phyloP scores from a whole-genome alignment of 1,140 invertebrate genomes.

The Pogonomyrmex barbatus region DNA sequence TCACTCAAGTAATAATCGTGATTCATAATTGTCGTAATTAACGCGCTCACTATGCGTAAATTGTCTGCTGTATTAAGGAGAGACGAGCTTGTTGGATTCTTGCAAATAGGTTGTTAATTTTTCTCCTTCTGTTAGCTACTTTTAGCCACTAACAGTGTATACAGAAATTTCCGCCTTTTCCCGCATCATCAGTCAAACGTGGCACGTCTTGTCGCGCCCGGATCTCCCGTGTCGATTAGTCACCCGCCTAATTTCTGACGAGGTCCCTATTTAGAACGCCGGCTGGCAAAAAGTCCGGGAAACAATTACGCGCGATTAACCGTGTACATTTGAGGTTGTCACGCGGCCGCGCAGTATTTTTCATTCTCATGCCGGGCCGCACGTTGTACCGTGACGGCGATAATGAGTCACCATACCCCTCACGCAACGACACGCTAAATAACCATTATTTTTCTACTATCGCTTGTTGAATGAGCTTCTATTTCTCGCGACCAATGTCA shows the following conservation, averaged over 20 bases:
- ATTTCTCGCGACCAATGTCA: conserved; percentile 17
- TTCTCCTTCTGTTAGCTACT: conserved; percentile 30
- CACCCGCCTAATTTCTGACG: conserved; percentile 68
- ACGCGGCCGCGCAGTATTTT: conserved; percentile 63
- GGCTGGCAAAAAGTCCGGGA: conserved; percentile 59
- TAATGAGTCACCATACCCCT: conserved; percentile 68
- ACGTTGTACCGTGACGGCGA: conserved; percentile 61
- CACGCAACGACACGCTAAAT: conserved; percentile 68
- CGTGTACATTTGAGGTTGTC: conserved; percentile 50
- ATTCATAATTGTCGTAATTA: neutral
- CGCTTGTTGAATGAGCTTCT: conserved; percentile 54
- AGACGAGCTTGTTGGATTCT: conserved; percentile 11
- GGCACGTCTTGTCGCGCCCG: conserved; percentile 14
- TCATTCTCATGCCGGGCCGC: conserved; percentile 50
- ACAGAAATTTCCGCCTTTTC: conserved; percentile 68
- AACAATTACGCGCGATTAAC: conserved; percentile 67
- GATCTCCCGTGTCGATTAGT: conserved; percentile 67
- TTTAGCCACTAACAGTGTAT: conserved; percentile 55
- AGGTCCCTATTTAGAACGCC: conserved; percentile 63
- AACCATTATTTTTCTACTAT: conserved; percentile 71
- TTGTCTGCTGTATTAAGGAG: neutral
- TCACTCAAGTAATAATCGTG: neutral
- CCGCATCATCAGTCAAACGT: conserved; percentile 72
- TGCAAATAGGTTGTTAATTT: conserved; percentile 19
- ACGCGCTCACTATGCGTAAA: neutral